phyloP scores from a whole-genome alignment of 2,113 vertebrate species.

The Gavia stellata region DNA sequence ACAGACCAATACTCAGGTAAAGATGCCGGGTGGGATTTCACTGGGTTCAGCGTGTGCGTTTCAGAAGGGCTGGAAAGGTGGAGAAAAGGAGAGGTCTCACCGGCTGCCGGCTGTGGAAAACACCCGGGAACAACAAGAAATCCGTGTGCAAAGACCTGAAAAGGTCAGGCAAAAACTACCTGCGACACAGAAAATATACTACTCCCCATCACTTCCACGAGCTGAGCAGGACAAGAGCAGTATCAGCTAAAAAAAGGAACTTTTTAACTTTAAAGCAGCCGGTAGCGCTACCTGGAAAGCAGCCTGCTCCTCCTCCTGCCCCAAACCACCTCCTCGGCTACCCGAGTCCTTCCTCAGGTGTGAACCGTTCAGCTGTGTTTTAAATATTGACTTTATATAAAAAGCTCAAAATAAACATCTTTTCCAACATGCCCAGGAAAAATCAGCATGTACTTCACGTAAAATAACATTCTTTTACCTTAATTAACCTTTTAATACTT shows the following conservation, averaged over 20 bases:
- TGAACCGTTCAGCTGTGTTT: not conserved
- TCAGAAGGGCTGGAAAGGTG: not conserved
- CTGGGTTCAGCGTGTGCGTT: rapidly evolving
- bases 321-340: not conserved
- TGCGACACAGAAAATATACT: rapidly evolving
- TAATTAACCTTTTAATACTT: not conserved
- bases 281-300: not conserved
- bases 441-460: not conserved
- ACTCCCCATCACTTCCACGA: rapidly evolving
- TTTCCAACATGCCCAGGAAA: not conserved
- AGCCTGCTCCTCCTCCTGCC: not conserved
- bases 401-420: not conserved
- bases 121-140: not conserved
- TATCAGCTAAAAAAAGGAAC: not conserved
- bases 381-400: not conserved
- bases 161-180: rapidly evolving
- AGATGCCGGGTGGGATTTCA: not conserved
- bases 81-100: not conserved
- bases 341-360: not conserved
- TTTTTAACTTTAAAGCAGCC: too few species aligned
- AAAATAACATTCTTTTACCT: not conserved
- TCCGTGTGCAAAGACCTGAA: rapidly evolving
- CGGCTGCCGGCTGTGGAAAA: not conserved
- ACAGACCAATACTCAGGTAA: rapidly evolving
- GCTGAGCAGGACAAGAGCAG: not conserved